Evolutionary conservation across 2,888 invertebrate species (phyloP), one percentile per base, ranked within the genome.

Genomic region (Noctua janthina): DNA sequence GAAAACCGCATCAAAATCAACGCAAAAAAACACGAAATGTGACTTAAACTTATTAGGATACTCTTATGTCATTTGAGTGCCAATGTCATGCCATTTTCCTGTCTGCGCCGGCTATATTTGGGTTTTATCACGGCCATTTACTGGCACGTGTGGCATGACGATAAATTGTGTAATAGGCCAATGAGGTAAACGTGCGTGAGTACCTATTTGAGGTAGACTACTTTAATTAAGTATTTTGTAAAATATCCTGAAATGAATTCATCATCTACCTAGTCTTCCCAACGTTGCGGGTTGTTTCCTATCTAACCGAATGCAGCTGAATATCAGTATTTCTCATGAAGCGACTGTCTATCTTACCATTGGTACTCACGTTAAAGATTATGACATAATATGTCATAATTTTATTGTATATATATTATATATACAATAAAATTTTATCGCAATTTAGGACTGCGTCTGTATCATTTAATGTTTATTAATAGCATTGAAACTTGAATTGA

Each of bases 51-150:
- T 17, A 62, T 62, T 35, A 15, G 13, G 1, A 71, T 51, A 29
- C 7, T 79, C 51, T 23, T 29, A 17, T 64, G 35, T 17, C 11
- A 54, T 72, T 77, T 81, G n/a, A 81, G 1, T 66, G 46, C 64
- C 64, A 80, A 66, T 49, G 74, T 39, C 74, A 39, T 39, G 10
- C 29, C 1, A 56, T 74, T 81, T 54, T 74, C 23, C 39, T 49
- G 35, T 23, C 4, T 20, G 15, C 66, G 17, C 46, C 43, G n/a
- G 54, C 39, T 13, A 20, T 54, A 59, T 46, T 62, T 35, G 10
- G 17, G 0, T 39, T 64, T 39, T 66, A 49, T 49, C n/a, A 35
- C 35, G 17, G 15, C 35, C 51, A 4, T 51, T 51, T 51, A 54
- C 29, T 29, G 23, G 15, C 17, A n/a, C 43, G 17, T 17, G 6